A percentile compares a stretch with the other conserved stretches of the same genome.
phyloP scores from a whole-genome alignment of 1,140 invertebrate species.

The Saccostrea cuccullata region DNA sequence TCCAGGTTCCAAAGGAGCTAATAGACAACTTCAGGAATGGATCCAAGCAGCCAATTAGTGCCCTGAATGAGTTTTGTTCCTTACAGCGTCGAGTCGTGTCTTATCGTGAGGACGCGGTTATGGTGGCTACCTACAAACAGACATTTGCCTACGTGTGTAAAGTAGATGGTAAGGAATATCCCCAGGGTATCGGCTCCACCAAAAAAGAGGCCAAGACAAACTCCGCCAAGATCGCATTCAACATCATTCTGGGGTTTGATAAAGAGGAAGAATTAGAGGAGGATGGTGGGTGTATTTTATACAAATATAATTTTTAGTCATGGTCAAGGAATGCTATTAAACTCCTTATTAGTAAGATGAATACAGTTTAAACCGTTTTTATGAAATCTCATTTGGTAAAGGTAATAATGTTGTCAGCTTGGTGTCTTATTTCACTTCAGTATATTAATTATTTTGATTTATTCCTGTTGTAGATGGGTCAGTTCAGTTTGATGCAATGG shows the following conservation, averaged over 20 bases:
- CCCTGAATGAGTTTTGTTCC: slow-evolving; percentile 70
- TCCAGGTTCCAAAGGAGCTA: slow-evolving; percentile 63
- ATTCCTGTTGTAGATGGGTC: slow-evolving; percentile 34
- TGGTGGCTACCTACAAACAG: slow-evolving; percentile 49
- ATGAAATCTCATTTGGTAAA: no score
- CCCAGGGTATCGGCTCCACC: slow-evolving; percentile 68
- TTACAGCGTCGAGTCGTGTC: slow-evolving; percentile 54
- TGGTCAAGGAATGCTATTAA: no score
- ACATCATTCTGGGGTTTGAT: slow-evolving; percentile 62
- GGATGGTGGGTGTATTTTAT: slow-evolving; percentile 33
- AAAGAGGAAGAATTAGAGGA: slow-evolving; percentile 63
- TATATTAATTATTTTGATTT: no score
- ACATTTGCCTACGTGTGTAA: slow-evolving; percentile 67
- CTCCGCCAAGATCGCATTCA: slow-evolving; percentile 68
- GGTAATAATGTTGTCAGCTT: no score
- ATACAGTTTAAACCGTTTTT: no score
- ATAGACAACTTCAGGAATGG: slow-evolving; percentile 67
- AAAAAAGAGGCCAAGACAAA: slow-evolving; percentile 76
- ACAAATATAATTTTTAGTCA: no score
- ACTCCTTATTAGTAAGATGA: no score
- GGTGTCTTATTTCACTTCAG: no score
- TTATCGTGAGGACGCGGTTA: slow-evolving; percentile 63
- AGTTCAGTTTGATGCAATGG: slow-evolving; percentile 59
- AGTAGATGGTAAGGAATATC: slow-evolving; percentile 66
- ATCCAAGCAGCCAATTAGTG: slow-evolving; percentile 70